Evolutionary conservation across 2,113 vertebrate species (phyloP), one percentile per base, ranked within the genome.

Genomic region (Gracilinanus agilis): DNA sequence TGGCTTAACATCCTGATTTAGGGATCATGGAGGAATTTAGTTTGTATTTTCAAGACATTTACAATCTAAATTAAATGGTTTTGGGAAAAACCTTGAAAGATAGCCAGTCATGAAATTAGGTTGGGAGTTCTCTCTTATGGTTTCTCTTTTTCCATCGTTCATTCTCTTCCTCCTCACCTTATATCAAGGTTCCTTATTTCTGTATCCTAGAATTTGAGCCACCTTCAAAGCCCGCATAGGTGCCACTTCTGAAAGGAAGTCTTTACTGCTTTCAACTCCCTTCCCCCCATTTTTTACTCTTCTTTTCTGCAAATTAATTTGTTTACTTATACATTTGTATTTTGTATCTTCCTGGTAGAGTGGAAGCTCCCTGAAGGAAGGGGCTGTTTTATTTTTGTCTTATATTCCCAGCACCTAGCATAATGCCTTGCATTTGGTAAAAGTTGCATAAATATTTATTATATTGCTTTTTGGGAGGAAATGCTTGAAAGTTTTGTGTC

Each of bases 91-190:
- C 58, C 44, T 53, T 56, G 88, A 61, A 29, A 67, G 91, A 23
- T 92, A 2, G 1, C 16, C 61, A 19, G 0, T 12, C 2, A 0
- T 0, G 3, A 24, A 0, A 8, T 24, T 3, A 10, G 0, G 0
- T 75, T 0, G 21, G 24, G 44, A 9, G 11, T 49, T 12, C 24
- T 8, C 27, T 88, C 75, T 0, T 55, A 27, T 9, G 10, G 24
- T 54, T 24, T 27, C 53, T 54, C 34, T 7, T 88, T 83, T 40
- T 54, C 88, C 25, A 61, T 9, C 67, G 44, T 61, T 67, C 8
- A 19, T 88, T n/a, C 34, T 54, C 23, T 12, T 40, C 56, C 49
- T 91, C 44, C 40, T 49, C 13, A 29, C 53, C 21, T 83, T 3
- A 40, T 10, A 53, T 75, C 44, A 53, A 34, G 34, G 27, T 34